Conservation (phyloP, 2,797 vertebrate species). For the Coilia nasus region DNA sequence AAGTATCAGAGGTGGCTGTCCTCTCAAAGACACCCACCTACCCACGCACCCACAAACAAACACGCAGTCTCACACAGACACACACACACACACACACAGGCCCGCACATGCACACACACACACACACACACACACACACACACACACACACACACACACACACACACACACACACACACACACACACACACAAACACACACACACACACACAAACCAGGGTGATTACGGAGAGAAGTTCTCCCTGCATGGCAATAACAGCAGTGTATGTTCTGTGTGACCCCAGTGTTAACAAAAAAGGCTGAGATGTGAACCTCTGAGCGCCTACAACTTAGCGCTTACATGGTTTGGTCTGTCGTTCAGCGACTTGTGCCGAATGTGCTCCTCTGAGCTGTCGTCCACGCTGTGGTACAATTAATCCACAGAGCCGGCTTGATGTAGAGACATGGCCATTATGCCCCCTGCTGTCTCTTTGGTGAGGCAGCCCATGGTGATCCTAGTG, state of each 20-base stretch:
- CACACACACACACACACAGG: background rate
- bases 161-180: background rate
- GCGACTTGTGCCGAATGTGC: background rate
- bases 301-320: background rate
- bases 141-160: background rate
- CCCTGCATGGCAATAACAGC: background rate
- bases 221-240: background rate
- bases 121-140: conserved; percentile 20
- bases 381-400: background rate
- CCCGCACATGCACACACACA: background rate
- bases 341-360: background rate
- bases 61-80: background rate
- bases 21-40: background rate
- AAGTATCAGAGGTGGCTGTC: background rate
- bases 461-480: conserved; percentile 12
- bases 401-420: background rate
- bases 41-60: background rate
- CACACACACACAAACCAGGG: background rate
- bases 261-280: background rate
- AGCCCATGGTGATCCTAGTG: background rate
- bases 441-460: conserved; percentile 12
- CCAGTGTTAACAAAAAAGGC: background rate
- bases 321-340: background rate
- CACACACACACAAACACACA: background rate
- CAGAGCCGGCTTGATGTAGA: conserved; percentile 2